Conservation (phyloP, 2,888 invertebrate genomes). For the Mechanitis mazaeus region DNA sequence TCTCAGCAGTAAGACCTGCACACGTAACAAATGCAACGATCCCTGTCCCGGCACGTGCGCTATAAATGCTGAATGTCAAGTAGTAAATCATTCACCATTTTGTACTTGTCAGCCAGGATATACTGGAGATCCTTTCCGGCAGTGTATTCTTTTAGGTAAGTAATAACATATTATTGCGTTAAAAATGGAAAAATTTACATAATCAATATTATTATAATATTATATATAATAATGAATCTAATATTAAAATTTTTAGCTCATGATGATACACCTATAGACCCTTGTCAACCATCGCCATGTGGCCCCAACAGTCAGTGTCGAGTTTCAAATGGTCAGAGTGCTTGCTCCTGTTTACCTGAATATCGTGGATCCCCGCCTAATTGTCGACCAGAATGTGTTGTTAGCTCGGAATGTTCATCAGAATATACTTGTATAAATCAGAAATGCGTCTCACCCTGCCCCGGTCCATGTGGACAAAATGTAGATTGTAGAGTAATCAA, state of each 20-base stretch:
- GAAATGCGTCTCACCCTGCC: slow-evolving; percentile 84
- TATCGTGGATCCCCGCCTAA: slow-evolving; percentile 82
- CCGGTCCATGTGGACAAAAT: slow-evolving; percentile 83
- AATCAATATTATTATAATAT: neutral
- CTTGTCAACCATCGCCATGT: slow-evolving; percentile 79
- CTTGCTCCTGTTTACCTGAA: slow-evolving; percentile 83
- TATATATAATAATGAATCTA: too few relatives aligned
- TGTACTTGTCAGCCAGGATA: slow-evolving; percentile 82
- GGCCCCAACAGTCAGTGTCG: slow-evolving; percentile 79
- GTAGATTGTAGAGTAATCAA: slow-evolving; percentile 83
- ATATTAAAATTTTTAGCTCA: slow-evolving; percentile 41
- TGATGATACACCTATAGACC: slow-evolving; percentile 56
- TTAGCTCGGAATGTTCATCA: slow-evolving; percentile 80
- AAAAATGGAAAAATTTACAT: slow-evolving; percentile 9
- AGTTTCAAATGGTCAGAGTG: slow-evolving; percentile 76
- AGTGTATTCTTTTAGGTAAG: slow-evolving; percentile 69
- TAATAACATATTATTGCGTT: slow-evolving; percentile 21
- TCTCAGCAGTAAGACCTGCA: slow-evolving; percentile 81
- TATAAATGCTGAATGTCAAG: slow-evolving; percentile 84
- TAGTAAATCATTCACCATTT: slow-evolving; percentile 82
- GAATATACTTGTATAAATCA: slow-evolving; percentile 81
- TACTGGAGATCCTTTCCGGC: slow-evolving; percentile 84
- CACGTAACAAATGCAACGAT: slow-evolving; percentile 84
- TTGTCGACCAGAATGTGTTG: slow-evolving; percentile 85
- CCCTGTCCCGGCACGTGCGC: slow-evolving; percentile 89